Percentiles rank a stretch among this genome's conserved stretches.
Conservation (phyloP, 2,113 vertebrate genomes). For the Seriola rivoliana region DNA sequence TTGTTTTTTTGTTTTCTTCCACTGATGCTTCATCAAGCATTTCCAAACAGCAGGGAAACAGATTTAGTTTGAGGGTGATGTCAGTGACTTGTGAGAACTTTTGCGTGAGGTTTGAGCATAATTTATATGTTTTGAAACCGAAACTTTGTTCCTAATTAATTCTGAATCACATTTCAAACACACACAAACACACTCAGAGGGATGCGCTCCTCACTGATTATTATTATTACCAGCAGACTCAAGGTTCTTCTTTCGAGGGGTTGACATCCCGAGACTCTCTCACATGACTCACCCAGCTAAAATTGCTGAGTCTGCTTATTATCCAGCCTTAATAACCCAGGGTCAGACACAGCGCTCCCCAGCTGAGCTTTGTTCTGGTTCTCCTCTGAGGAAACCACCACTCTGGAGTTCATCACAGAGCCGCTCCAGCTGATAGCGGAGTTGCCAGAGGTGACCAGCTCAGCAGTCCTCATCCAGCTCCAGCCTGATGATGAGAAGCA, state of each 20-base stretch:
- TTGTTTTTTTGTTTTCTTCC: slow-evolving; percentile 5
- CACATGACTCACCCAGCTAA: slow-evolving; percentile 65
- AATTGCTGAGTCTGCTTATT: slow-evolving; percentile 78
- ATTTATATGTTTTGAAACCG: slow-evolving; percentile 43
- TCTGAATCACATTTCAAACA: slow-evolving; percentile 46
- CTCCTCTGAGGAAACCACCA: slow-evolving; percentile 58
- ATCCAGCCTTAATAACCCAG: slow-evolving; percentile 68
- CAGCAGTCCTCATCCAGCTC: slow-evolving; percentile 57
- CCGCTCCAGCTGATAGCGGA: slow-evolving; percentile 68
- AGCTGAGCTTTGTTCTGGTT: slow-evolving; percentile 76
- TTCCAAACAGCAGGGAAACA: slow-evolving; percentile 61
- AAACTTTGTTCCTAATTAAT: slow-evolving; percentile 44
- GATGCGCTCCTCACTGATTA: slow-evolving; percentile 16
- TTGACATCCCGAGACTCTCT: slow-evolving; percentile 26
- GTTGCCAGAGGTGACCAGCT: slow-evolving; percentile 74
- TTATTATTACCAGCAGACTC: slow-evolving; percentile 43
- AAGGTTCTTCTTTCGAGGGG: slow-evolving; percentile 26
- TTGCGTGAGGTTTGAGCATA: slow-evolving; percentile 30
- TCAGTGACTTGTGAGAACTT: slow-evolving; percentile 42
- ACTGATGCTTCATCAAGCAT: slow-evolving; percentile 29
- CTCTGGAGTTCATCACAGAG: slow-evolving; percentile 73
- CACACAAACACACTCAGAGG: slow-evolving; percentile 35
- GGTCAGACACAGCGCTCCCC: slow-evolving; percentile 52
- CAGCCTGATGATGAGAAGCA: slow-evolving; percentile 74
- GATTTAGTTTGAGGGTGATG: slow-evolving; percentile 52